Evolutionary conservation across 2,113 vertebrate species (phyloP).

Genomic region (Monopterus albus): DNA sequence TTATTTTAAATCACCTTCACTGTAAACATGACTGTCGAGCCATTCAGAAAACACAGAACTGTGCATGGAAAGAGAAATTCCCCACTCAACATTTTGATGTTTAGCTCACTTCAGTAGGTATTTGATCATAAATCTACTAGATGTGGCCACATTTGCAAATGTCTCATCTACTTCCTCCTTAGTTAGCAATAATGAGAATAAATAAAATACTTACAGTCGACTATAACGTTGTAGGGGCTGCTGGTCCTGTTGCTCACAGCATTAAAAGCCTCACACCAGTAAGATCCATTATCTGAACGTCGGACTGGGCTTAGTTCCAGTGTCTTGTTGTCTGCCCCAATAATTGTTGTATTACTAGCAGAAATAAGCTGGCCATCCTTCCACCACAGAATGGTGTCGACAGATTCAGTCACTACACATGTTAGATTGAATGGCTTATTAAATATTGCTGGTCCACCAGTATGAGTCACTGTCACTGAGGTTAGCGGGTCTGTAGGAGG

Average conservation of each 20-base stretch:
- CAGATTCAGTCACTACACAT: slow-evolving; percentile 59
- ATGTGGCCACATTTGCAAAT: background rate
- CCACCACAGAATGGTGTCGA: slow-evolving; percentile 63
- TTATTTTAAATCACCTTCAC: background rate
- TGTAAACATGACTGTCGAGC: accelerated
- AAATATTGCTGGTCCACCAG: slow-evolving; percentile 32
- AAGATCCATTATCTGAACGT: slow-evolving; percentile 58
- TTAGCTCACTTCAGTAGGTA: background rate
- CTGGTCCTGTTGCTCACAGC: slow-evolving; percentile 69
- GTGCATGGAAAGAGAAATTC: no score
- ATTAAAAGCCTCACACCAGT: slow-evolving; percentile 66
- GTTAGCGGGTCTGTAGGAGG: slow-evolving; percentile 61
- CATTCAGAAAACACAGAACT: background rate
- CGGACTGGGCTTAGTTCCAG: slow-evolving; percentile 46
- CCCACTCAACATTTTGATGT: background rate
- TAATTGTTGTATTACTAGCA: slow-evolving; percentile 10
- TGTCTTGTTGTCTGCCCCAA: slow-evolving; percentile 44
- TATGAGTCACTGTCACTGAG: slow-evolving; percentile 24
- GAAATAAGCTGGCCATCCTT: slow-evolving; percentile 27
- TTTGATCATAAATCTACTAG: background rate
- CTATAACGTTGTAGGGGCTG: slow-evolving; percentile 18
- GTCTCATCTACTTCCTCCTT: no score
- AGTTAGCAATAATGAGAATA: no score
- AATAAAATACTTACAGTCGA: slow-evolving; percentile 70
- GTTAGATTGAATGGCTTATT: slow-evolving; percentile 47